A percentile compares a stretch with the other conserved stretches of the same genome.
Evolutionary conservation across 2,113 vertebrate genomes (phyloP).

Genomic region (Lasiurus borealis): DNA sequence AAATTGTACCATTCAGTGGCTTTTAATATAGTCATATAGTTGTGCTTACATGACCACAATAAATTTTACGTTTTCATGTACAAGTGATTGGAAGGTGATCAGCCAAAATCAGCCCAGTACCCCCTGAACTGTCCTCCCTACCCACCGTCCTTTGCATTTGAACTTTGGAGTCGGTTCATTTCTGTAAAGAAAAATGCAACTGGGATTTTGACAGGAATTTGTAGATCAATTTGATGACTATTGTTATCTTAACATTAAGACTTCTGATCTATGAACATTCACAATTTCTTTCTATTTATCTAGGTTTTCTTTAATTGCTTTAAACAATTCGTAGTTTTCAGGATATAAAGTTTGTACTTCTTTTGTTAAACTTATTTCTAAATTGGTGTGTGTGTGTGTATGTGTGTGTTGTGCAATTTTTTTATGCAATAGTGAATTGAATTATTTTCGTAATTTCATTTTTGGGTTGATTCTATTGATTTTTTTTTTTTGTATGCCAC

Average conservation of each 20-base stretch:
- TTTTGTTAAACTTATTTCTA: constrained; percentile 11
- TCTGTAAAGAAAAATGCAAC: not conserved
- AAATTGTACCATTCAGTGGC: not conserved
- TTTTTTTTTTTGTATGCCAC: not conserved
- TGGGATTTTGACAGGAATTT: not conserved
- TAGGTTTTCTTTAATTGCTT: not conserved
- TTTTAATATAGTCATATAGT: not conserved
- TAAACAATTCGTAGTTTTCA: not conserved
- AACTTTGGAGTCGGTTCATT: not conserved
- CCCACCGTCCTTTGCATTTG: not conserved
- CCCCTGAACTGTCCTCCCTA: not conserved
- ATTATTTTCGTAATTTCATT: not conserved
- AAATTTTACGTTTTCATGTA: not conserved
- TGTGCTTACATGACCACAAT: not conserved
- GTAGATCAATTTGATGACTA: not conserved
- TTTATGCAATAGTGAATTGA: not conserved
- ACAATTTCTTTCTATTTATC: not conserved
- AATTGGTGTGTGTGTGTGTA: not conserved
- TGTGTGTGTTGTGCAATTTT: not conserved
- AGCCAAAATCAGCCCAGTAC: not conserved
- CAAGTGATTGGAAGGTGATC: no score
- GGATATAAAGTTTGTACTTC: not conserved
- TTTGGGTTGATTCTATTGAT: not conserved
- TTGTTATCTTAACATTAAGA: not conserved
- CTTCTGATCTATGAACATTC: not conserved